Conservation (phyloP, 2,888 invertebrate genomes). For the Opisthograptis luteolata region DNA sequence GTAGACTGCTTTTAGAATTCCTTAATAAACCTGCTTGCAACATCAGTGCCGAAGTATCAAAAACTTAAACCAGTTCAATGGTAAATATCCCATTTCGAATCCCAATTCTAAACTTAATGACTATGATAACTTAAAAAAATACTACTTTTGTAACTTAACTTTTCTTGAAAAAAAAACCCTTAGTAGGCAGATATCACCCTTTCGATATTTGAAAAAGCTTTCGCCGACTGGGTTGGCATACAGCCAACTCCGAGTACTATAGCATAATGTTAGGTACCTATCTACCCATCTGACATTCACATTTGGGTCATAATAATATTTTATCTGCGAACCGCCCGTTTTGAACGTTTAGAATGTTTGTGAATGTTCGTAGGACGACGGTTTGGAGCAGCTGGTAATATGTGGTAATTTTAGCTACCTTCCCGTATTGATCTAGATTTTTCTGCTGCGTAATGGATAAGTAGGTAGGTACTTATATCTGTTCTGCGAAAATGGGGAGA, state of each 20-base stretch:
- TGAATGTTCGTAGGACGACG: slow-evolving; percentile 24
- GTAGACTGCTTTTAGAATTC: too few species aligned
- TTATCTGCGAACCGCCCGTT: slow-evolving; percentile 49
- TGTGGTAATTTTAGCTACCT: slow-evolving; percentile 13
- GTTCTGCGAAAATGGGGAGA: too few species aligned
- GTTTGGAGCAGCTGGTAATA: slow-evolving; percentile 17
- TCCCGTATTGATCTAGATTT: slow-evolving; percentile 16
- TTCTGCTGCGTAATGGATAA: slow-evolving; percentile 12
- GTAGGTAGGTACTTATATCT: slow-evolving; percentile 2
- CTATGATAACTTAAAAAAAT: neutral
- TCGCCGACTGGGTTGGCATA: slow-evolving; percentile 45
- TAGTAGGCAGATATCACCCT: slow-evolving; percentile 30
- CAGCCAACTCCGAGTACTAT: slow-evolving; percentile 53
- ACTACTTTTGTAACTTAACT: neutral
- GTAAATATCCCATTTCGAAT: neutral
- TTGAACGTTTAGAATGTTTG: slow-evolving; percentile 42
- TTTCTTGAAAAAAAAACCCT: slow-evolving; percentile 7
- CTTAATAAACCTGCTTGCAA: too few species aligned
- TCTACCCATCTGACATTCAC: slow-evolving; percentile 53
- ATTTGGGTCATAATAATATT: slow-evolving; percentile 68
- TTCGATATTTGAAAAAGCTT: slow-evolving; percentile 57
- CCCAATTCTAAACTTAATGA: neutral
- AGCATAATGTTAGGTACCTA: slow-evolving; percentile 54
- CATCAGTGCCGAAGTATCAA: too few species aligned
- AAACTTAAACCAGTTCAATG: too few species aligned